Percentiles rank a stretch among this genome's conserved stretches.
Conservation (phyloP, 2,113 vertebrate genomes). For the Phodopus roborovskii region DNA sequence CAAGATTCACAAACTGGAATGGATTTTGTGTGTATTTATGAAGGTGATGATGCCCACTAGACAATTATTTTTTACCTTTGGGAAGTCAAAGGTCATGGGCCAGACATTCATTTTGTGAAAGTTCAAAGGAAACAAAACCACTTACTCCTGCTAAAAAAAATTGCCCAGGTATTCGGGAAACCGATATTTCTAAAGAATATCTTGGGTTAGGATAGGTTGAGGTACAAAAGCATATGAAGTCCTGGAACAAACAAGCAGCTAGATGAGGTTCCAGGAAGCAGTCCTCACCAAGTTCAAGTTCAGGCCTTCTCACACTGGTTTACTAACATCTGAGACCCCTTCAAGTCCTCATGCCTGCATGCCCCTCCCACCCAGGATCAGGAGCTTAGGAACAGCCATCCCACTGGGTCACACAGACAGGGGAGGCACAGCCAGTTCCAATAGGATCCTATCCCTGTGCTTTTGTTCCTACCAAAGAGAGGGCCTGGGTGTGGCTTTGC, state of each 20-base stretch:
- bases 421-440: rapidly evolving
- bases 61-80: neutral
- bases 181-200: neutral
- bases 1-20: neutral
- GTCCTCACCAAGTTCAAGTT: neutral
- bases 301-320: neutral
- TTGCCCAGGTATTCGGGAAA: neutral
- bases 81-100: neutral
- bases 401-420: too few species aligned
- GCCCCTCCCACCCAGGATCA: neutral
- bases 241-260: constrained; percentile 60
- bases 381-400: neutral
- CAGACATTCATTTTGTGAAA: neutral
- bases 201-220: neutral
- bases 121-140: neutral
- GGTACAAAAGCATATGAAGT: constrained; percentile 48
- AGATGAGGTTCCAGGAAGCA: neutral
- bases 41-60: neutral
- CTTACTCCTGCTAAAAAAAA: neutral
- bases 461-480: neutral
- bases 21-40: neutral
- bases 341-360: neutral
- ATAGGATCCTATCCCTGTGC: neutral
- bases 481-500: neutral
- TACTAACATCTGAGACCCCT: neutral